These are phyloP conservation scores for Phasia obesa DNA, from an alignment of 2,888 invertebrate species.

Conservation along the genomic window DNA sequence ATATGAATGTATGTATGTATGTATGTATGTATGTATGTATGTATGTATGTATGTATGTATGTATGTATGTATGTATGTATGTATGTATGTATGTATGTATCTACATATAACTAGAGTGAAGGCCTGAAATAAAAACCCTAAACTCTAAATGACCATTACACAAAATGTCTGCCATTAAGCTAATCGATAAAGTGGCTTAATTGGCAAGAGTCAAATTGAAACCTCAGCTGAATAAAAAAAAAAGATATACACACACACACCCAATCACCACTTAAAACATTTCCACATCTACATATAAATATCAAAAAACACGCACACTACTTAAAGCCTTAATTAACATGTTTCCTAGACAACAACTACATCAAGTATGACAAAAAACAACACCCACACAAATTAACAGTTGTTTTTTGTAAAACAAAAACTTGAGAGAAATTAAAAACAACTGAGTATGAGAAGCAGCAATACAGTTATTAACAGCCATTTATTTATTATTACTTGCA, in stretches of 20 bases:
- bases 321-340: slow-evolving; percentile 72
- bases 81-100: too few species aligned
- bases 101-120: not conserved
- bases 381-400: not conserved
- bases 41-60: too few species aligned
- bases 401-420: not conserved
- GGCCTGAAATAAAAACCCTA: slow-evolving; percentile 32
- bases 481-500: not conserved
- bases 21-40: too few species aligned
- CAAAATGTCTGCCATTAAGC: slow-evolving; percentile 68
- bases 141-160: slow-evolving; percentile 51
- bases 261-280: not conserved
- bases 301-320: slow-evolving; percentile 43
- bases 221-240: slow-evolving; percentile 49
- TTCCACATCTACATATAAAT: not conserved
- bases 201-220: slow-evolving; percentile 67
- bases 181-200: slow-evolving; percentile 71
- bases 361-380: slow-evolving; percentile 34
- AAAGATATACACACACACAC: slow-evolving; percentile 18
- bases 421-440: not conserved
- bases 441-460: not conserved
- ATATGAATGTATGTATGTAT: too few species aligned
- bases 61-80: too few species aligned
- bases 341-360: slow-evolving; percentile 72
- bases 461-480: slow-evolving; percentile 31